These are phyloP conservation scores for Drosophila bipectinata DNA, from an alignment of 1,140 invertebrate species.

Conservation along the genomic window DNA sequence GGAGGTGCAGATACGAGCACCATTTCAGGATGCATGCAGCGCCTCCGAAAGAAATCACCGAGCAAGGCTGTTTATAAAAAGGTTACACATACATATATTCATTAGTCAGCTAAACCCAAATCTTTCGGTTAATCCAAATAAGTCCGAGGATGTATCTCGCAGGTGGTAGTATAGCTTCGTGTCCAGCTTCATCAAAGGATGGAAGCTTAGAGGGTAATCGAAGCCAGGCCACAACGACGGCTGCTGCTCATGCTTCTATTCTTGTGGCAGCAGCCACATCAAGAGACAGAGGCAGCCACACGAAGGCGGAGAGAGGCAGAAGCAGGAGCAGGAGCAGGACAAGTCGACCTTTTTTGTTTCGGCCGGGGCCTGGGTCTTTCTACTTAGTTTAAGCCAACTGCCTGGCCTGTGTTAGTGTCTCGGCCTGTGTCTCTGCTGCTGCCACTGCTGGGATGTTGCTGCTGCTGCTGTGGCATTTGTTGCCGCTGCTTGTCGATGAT, in stretches of 20 bases:
- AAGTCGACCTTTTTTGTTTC: slow-evolving; percentile 51
- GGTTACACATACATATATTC: background rate
- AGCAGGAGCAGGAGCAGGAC: slow-evolving; percentile 21
- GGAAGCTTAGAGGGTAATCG: slow-evolving; percentile 32
- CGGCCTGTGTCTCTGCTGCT: slow-evolving; percentile 26
- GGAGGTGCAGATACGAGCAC: background rate
- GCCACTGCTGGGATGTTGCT: slow-evolving; percentile 3
- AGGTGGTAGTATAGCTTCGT: too few relatives aligned
- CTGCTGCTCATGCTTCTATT: background rate
- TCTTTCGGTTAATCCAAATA: too few relatives aligned
- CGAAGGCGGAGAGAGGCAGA: slow-evolving; percentile 11
- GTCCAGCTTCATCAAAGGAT: slow-evolving; percentile 7
- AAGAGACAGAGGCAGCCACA: slow-evolving; percentile 2
- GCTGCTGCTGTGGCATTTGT: slow-evolving; percentile 1
- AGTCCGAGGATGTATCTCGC: too few relatives aligned
- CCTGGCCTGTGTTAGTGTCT: background rate
- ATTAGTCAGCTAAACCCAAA: background rate
- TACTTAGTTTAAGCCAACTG: slow-evolving; percentile 74
- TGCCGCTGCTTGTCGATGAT: slow-evolving; percentile 72
- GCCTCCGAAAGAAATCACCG: too few relatives aligned
- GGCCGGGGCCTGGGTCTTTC: slow-evolving; percentile 40
- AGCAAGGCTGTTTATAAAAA: too few relatives aligned
- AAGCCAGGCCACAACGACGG: background rate
- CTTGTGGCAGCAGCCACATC: background rate
- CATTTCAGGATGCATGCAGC: slow-evolving; percentile 8